A percentile compares a stretch with the other conserved stretches of the same genome.
Evolutionary conservation across 2,797 vertebrate species (phyloP).

Genomic region (Anomalospiza imberbis): DNA sequence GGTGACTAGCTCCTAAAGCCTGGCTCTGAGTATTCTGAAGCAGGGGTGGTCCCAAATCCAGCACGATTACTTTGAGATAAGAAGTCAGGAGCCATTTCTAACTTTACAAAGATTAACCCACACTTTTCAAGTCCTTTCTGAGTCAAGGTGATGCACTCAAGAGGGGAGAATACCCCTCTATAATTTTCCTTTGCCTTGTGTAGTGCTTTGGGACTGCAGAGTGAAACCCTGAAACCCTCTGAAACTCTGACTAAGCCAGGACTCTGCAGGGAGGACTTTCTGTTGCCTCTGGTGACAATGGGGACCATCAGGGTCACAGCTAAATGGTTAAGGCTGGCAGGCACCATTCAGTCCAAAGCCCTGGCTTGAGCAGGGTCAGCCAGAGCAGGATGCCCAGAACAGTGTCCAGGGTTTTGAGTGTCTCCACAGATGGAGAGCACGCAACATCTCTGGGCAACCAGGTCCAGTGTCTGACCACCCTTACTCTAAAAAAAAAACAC

Average conservation of each 20-base stretch:
- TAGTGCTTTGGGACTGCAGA: neutral
- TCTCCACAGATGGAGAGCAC: neutral
- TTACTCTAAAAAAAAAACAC: neutral
- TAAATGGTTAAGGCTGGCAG: neutral
- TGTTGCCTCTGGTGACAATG: neutral
- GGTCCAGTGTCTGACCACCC: neutral
- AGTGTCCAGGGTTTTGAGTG: neutral
- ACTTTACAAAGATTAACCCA: neutral
- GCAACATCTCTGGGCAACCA: neutral
- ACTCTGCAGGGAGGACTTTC: neutral
- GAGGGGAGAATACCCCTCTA: neutral
- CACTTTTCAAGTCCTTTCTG: neutral
- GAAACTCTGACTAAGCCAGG: neutral
- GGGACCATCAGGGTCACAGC: neutral
- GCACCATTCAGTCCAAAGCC: neutral
- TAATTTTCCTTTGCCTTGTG: neutral
- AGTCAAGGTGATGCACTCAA: neutral
- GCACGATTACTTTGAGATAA: neutral
- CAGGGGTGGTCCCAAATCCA: neutral
- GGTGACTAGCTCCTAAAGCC: neutral
- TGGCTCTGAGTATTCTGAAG: neutral
- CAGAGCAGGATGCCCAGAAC: neutral
- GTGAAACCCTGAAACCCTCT: neutral
- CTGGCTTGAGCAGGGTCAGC: fast-evolving
- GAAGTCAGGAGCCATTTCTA: neutral